Percentiles rank a stretch among this genome's conserved stretches.
Evolutionary conservation across 2,888 invertebrate genomes (phyloP).

Genomic region (Lymantria dispar): DNA sequence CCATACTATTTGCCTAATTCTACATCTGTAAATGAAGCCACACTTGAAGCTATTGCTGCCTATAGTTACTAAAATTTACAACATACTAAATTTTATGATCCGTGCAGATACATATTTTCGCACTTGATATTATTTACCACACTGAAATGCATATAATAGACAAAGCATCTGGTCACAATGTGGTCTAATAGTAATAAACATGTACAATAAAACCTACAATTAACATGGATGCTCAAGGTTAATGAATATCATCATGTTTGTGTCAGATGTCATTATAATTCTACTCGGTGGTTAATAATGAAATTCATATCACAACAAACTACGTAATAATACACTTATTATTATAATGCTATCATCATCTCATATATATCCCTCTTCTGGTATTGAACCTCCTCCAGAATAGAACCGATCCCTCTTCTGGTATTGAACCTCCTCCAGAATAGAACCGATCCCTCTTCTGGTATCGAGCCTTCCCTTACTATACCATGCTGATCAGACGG

Average conservation of each 20-base stretch:
- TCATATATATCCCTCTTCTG: too few species aligned
- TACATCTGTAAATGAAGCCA: conserved; percentile 5
- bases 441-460: too few species aligned
- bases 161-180: conserved; percentile 10
- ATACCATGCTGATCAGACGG: too few species aligned
- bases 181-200: conserved; percentile 6
- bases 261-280: conserved; percentile 33
- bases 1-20: not conserved
- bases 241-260: conserved; percentile 29
- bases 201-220: conserved; percentile 10
- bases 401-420: too few species aligned
- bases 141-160: conserved; percentile 10
- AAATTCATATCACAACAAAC: conserved; percentile 22
- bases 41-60: conserved; percentile 2
- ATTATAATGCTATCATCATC: too few species aligned
- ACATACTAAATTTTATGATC: conserved; percentile 10
- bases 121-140: conserved; percentile 9
- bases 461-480: too few species aligned
- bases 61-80: conserved; percentile 3
- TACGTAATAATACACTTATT: not conserved
- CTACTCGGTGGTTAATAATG: conserved; percentile 24
- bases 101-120: conserved; percentile 7
- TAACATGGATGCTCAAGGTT: conserved; percentile 25
- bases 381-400: too few species aligned
- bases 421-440: too few species aligned